Evolutionary conservation across 2,888 invertebrate species (phyloP), one percentile per base, ranked within the genome.

Genomic region (Crossocerus cetratus): DNA sequence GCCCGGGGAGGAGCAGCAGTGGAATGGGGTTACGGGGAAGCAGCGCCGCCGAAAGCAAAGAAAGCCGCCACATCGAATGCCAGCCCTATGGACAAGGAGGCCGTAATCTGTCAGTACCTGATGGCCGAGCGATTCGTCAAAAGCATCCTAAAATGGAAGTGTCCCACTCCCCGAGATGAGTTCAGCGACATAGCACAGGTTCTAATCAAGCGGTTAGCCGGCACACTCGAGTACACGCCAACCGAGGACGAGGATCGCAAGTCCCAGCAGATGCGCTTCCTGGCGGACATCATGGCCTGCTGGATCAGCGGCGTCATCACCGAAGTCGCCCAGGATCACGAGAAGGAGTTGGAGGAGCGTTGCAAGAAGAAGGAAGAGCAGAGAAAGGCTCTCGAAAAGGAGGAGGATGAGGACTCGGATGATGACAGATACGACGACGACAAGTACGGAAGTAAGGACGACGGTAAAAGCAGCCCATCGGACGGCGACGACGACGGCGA

Each of bases 51-150:
- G 3, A 74, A 58, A 53, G n/a, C 18, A 2, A 76, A 45, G 5
- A 74, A 60, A 58, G 13, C 63, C 0, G 65, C 74, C 2, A 2
- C 49, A 0, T 21, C 45, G 2, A 45, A 18, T 16, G 2, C 44
- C 0, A 74, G 74, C 13, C 32, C 53, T 13, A 64, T 67, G 20
- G 70, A 76, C 16, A 76, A 71, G 22, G 88, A 89, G 3, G 83
- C 87, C 0, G 84, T 84, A 0, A 73, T 72, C 11, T 86, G 83
- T 57, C 89, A 89, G 64, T 87, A 88, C 59, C 5, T 76, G 11
- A 86, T 89, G 80, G 89, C 90, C 2, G 84, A 87, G 65, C 80
- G 82, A 43, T 90, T 90, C 56, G 87, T 90, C 0, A 82, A 80
- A 23, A 86, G 86, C 56, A 87, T 90, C 14, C 69, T 90, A 0